Conservation (phyloP, 2,797 vertebrate genomes). For the Muscicapa striata region DNA sequence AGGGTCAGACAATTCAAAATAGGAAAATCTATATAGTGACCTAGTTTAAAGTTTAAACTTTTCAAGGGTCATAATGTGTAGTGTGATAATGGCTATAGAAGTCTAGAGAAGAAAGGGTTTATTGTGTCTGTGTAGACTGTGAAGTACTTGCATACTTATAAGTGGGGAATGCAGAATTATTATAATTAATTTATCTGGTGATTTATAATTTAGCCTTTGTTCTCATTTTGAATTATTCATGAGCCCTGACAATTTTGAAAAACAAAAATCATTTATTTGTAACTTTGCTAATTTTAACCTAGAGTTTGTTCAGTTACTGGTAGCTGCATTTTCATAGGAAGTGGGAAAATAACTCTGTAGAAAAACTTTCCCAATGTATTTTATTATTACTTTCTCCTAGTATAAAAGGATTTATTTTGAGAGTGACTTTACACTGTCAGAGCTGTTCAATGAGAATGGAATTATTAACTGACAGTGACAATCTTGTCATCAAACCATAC, state of each 20-base stretch:
- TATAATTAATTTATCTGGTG: conserved; percentile 1
- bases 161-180: not conserved
- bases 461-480: conserved; percentile 4
- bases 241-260: not conserved
- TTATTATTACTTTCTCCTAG: not conserved
- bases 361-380: not conserved
- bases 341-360: not conserved
- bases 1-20: not conserved
- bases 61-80: not conserved
- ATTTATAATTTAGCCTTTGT: conserved; percentile 29
- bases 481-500: not conserved
- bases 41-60: not conserved
- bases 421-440: not conserved
- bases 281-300: conserved; percentile 36
- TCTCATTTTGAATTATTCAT: conserved; percentile 34
- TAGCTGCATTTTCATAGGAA: not conserved
- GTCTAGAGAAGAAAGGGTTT: not conserved
- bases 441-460: not conserved
- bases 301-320: not conserved
- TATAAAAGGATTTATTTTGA: not conserved
- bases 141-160: not conserved
- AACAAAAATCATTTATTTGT: conserved; percentile 5
- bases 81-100: not conserved
- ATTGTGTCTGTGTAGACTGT: not conserved
- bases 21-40: not conserved